These are phyloP conservation scores for Pandemis cinnamomeana DNA, from an alignment of 2,888 invertebrate species.

Conservation along the genomic window DNA sequence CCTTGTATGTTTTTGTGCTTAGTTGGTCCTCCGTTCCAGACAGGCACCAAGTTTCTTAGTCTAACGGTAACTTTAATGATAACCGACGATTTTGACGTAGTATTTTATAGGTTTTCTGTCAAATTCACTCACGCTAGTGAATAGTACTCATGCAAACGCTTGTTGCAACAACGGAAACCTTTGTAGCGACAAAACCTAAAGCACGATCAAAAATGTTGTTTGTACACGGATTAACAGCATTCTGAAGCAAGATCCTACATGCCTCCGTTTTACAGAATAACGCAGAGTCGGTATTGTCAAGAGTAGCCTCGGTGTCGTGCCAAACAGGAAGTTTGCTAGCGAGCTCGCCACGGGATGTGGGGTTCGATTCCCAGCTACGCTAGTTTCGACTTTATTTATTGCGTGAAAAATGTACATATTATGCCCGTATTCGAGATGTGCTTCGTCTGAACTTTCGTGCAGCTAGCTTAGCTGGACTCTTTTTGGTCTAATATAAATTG, in stretches of 20 bases:
- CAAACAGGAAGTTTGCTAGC: slow-evolving; percentile 81
- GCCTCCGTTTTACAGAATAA: slow-evolving; percentile 52
- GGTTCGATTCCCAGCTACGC: slow-evolving; percentile 73
- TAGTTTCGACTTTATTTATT: slow-evolving; percentile 67
- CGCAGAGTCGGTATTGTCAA: slow-evolving; percentile 65
- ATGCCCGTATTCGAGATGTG: slow-evolving; percentile 36
- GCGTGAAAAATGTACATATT: slow-evolving; percentile 43
- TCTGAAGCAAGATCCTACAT: slow-evolving; percentile 45
- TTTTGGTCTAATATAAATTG: neutral
- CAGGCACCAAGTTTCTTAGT: too few relatives aligned
- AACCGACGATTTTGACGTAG: too few relatives aligned
- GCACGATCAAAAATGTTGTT: slow-evolving; percentile 16
- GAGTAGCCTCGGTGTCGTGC: slow-evolving; percentile 79
- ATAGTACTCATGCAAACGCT: too few relatives aligned
- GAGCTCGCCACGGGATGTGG: slow-evolving; percentile 73
- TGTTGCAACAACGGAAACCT: too few relatives aligned
- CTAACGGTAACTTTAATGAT: too few relatives aligned
- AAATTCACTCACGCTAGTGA: too few relatives aligned
- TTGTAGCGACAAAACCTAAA: neutral
- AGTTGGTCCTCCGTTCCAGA: too few relatives aligned
- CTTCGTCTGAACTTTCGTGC: slow-evolving; percentile 29
- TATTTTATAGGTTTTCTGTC: too few relatives aligned
- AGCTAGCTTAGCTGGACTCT: slow-evolving; percentile 8
- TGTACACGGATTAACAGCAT: slow-evolving; percentile 25
- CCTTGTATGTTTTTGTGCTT: too few relatives aligned